Conservation (phyloP, 2,888 invertebrate genomes). For the Crocallis elinguaria region DNA sequence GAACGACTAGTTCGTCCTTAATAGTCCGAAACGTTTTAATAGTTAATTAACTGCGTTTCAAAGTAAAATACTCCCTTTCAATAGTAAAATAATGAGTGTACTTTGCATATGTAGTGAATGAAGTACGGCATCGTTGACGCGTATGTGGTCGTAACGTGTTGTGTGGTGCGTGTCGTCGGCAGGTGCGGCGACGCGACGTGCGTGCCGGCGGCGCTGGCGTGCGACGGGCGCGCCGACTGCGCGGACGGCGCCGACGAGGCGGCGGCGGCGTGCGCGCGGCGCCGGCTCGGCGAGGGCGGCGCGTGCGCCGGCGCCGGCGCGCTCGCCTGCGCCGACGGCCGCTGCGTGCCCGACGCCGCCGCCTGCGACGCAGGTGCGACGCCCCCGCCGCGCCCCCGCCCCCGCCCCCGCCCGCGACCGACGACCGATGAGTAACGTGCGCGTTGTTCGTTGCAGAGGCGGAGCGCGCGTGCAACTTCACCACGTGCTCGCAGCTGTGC, state of each 20-base stretch:
- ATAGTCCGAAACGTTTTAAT: no score
- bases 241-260: conserved; percentile 86
- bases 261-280: conserved; percentile 50
- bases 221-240: conserved; percentile 89
- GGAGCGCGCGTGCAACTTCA: conserved; percentile 85
- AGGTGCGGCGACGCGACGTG: conserved; percentile 86
- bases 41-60: no score
- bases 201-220: conserved; percentile 87
- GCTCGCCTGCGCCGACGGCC: conserved; percentile 31
- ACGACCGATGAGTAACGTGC: not conserved
- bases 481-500: conserved; percentile 92
- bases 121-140: no score
- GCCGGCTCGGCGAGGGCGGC: conserved; percentile 39
- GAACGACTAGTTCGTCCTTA: no score
- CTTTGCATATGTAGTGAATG: no score
- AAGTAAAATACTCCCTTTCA: no score
- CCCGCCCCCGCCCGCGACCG: no score
- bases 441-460: conserved; percentile 35
- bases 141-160: no score
- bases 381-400: no score
- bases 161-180: no score
- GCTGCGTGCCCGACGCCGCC: conserved; percentile 57
- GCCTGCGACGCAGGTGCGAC: conserved; percentile 52
- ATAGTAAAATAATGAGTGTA: no score
- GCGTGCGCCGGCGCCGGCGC: conserved; percentile 32